These are phyloP conservation scores for Ciconia boyciana DNA, from an alignment of 2,113 vertebrate species.

Conservation along the genomic window DNA sequence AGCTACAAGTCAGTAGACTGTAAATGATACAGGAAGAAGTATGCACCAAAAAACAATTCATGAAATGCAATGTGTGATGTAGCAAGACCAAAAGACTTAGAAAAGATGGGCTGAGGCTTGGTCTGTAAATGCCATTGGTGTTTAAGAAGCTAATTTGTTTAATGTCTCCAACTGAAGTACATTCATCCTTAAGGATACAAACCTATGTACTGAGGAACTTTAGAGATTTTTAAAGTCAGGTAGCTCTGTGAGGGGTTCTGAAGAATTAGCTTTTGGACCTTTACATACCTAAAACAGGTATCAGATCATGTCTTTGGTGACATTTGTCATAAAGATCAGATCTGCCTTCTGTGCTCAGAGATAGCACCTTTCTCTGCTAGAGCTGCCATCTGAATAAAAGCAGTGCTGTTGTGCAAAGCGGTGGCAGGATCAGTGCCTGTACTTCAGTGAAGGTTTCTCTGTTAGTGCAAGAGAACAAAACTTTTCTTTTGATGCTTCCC, in stretches of 20 bases:
- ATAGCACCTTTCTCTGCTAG: background rate
- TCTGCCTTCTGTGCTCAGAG: background rate
- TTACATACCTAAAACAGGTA: background rate
- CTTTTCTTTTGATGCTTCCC: background rate
- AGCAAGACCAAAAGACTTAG: background rate
- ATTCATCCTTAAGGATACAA: background rate
- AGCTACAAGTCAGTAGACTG: background rate
- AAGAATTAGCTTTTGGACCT: background rate
- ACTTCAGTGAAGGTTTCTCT: background rate
- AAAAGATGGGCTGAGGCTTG: background rate
- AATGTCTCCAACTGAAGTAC: background rate
- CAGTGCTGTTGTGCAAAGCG: background rate
- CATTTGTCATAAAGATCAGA: background rate
- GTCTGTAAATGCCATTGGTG: background rate
- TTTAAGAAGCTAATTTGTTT: background rate
- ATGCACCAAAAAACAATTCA: background rate
- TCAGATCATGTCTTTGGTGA: background rate
- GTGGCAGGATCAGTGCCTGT: background rate
- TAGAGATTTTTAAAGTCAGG: background rate
- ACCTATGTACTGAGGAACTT: background rate
- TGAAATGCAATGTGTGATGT: background rate
- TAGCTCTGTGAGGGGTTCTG: background rate
- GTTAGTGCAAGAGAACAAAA: background rate
- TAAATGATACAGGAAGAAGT: background rate
- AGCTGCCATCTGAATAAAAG: background rate